These are phyloP conservation scores for Lytechinus variegatus DNA, from an alignment of 35 echinoderm and acorn worm genomes.

Conservation along the genomic window DNA sequence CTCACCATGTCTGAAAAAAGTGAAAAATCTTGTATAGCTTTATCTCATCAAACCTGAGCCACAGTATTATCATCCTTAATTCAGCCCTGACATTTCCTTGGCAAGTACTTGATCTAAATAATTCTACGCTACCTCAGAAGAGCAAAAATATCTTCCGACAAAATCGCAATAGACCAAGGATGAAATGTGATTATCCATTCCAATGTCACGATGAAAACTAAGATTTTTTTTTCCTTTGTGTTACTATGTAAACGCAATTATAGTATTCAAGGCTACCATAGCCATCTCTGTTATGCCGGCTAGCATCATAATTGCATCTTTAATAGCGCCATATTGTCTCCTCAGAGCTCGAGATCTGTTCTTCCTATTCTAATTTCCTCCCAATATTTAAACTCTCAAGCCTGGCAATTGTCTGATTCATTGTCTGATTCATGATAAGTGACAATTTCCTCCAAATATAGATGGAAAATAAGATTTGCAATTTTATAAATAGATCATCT, in stretches of 20 bases:
- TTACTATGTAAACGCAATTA: background rate
- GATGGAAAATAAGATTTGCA: background rate
- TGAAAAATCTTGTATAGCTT: no score
- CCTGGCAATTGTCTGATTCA: background rate
- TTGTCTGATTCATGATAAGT: background rate
- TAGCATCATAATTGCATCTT: background rate
- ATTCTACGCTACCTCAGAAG: background rate
- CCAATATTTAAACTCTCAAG: background rate
- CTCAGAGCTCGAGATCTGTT: background rate
- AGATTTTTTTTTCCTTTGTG: background rate
- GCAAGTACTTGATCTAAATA: background rate
- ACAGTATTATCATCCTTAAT: background rate
- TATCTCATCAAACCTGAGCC: background rate
- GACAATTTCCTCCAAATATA: background rate
- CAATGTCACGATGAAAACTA: background rate
- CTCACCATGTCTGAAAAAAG: no score
- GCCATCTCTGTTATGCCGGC: background rate
- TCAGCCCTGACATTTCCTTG: background rate
- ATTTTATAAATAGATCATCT: no score
- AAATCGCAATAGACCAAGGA: background rate
- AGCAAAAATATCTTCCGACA: background rate
- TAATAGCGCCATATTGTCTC: background rate
- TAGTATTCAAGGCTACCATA: background rate
- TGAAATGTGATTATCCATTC: constrained; percentile 4
- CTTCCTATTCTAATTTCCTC: constrained; percentile 12